Evolutionary conservation across 2,797 vertebrate genomes (phyloP).

Genomic region (Liasis olivaceus): DNA sequence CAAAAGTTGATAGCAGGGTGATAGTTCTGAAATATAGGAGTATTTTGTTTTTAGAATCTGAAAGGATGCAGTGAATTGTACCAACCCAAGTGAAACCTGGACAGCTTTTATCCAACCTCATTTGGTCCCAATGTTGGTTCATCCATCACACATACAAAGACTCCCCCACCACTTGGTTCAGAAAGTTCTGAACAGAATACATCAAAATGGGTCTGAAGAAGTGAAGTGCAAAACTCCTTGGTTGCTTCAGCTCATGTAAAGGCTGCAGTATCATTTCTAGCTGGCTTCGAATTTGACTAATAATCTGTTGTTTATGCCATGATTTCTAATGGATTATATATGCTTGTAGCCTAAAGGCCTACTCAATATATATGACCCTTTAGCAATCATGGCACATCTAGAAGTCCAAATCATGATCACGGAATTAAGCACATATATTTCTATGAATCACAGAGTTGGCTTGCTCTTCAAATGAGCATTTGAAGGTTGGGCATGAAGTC

Average conservation of each 20-base stretch:
- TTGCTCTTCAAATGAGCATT: neutral
- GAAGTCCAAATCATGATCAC: neutral
- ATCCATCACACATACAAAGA: neutral
- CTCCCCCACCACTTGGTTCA: neutral
- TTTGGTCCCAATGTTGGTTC: neutral
- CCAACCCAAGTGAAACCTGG: neutral
- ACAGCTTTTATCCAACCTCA: neutral
- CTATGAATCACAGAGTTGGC: neutral
- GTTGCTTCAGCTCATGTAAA: neutral
- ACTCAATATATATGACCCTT: neutral
- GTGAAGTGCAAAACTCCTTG: neutral
- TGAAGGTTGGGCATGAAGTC: neutral
- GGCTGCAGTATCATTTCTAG: neutral
- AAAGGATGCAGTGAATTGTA: neutral
- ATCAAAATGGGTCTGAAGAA: neutral
- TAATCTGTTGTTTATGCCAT: neutral
- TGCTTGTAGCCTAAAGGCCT: neutral
- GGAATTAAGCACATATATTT: neutral
- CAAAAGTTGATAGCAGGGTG: neutral
- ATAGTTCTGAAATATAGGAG: neutral
- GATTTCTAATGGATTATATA: neutral
- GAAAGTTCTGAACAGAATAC: neutral
- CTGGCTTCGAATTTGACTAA: neutral
- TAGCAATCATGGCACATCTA: neutral
- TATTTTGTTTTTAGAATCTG: neutral